Percentiles rank a stretch among this genome's conserved stretches.
Conservation (phyloP, 2,888 invertebrate species). For the Lagria hirta region DNA sequence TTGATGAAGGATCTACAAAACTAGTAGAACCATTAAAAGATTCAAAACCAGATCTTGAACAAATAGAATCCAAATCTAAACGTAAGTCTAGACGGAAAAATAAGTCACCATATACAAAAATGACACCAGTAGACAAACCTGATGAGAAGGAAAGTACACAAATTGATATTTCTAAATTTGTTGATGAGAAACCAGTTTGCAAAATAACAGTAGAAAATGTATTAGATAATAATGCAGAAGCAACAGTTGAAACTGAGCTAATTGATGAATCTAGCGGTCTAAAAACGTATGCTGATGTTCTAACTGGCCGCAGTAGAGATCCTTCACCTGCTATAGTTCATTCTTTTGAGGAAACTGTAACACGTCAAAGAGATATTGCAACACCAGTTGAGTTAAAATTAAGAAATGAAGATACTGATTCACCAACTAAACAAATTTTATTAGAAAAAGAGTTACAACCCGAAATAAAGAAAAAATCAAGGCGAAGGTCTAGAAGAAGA, state of each 20-base stretch:
- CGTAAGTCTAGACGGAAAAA: constrained; percentile 28
- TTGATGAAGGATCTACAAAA: not conserved
- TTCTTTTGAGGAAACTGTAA: too few relatives aligned
- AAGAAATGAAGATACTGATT: too few relatives aligned
- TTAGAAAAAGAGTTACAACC: too few relatives aligned
- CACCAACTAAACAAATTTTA: too few relatives aligned
- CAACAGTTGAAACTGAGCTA: constrained; percentile 12
- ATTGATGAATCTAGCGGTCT: constrained; percentile 17
- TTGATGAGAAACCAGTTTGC: constrained; percentile 6
- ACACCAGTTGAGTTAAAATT: too few relatives aligned
- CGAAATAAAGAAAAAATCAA: too few relatives aligned
- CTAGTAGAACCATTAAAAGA: too few relatives aligned
- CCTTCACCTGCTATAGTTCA: constrained; percentile 29
- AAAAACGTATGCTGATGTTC: constrained; percentile 37
- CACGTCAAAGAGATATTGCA: too few relatives aligned
- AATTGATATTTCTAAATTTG: constrained; percentile 4
- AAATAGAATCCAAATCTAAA: constrained; percentile 27
- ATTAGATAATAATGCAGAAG: constrained; percentile 6
- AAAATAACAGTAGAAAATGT: constrained; percentile 9
- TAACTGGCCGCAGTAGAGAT: constrained; percentile 35
- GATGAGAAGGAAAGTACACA: constrained; percentile 5
- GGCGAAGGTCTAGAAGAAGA: constrained; percentile 6
- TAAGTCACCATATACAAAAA: constrained; percentile 9
- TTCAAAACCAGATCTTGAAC: too few relatives aligned
- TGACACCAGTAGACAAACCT: too few relatives aligned